These are phyloP conservation scores for Bimastos eiseni DNA, from an alignment of 2,888 invertebrate species.

Conservation along the genomic window DNA sequence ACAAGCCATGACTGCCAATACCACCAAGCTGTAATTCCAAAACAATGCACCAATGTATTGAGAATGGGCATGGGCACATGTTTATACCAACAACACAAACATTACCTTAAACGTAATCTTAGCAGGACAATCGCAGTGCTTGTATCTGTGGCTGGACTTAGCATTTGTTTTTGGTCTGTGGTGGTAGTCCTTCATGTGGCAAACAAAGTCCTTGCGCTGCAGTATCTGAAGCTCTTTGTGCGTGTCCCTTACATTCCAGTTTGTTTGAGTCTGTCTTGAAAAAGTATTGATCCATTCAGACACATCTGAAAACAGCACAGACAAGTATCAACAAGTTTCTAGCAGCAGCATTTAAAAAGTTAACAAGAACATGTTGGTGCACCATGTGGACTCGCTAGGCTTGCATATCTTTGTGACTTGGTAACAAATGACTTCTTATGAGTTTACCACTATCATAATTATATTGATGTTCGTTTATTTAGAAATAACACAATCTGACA, in stretches of 20 bases:
- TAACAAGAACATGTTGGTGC: too few species aligned
- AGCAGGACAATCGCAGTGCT: neutral
- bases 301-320: neutral
- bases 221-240: neutral
- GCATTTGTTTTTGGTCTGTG: neutral
- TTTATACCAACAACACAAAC: neutral
- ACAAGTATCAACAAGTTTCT: neutral
- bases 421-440: too few species aligned
- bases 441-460: too few species aligned
- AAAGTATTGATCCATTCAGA: neutral
- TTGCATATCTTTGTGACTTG: too few species aligned
- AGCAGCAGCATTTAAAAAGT: neutral
- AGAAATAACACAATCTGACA: too few species aligned
- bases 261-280: neutral
- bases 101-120: neutral
- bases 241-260: neutral
- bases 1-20: too few species aligned
- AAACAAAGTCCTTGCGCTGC: neutral
- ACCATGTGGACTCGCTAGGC: too few species aligned
- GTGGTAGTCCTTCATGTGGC: neutral
- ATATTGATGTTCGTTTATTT: too few species aligned
- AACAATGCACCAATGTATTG: neutral
- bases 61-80: neutral
- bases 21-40: too few species aligned
- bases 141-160: neutral